Evolutionary conservation across 2,797 vertebrate genomes (phyloP).

Genomic region (Octomys mimax): DNA sequence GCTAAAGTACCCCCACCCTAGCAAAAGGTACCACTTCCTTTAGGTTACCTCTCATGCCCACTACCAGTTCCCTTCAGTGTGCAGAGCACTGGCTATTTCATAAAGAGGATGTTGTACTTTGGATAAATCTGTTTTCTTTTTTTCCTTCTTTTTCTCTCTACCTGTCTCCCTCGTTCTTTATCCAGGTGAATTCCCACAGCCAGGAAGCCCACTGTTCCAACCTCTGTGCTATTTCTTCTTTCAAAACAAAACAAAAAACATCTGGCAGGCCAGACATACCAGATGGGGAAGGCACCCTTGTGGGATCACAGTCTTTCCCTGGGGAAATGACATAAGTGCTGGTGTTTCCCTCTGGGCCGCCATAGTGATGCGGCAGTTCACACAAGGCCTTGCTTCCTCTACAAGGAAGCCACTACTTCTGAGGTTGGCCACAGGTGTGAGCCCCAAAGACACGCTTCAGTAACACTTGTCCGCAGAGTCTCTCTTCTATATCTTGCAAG

Average conservation of each 20-base stretch:
- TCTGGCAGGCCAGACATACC: neutral
- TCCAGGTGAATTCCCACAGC: neutral
- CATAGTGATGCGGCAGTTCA: no score
- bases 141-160: neutral
- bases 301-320: neutral
- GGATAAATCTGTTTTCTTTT: neutral
- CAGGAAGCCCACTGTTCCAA: no score
- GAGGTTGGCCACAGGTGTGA: neutral
- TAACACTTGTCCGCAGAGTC: rapidly evolving
- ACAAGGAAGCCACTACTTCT: neutral
- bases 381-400: neutral
- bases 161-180: neutral
- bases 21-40: neutral
- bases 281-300: neutral
- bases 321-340: neutral
- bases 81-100: neutral
- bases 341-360: neutral
- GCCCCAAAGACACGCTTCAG: neutral
- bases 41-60: neutral
- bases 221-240: neutral
- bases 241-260: no score
- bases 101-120: neutral
- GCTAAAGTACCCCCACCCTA: neutral
- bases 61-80: neutral
- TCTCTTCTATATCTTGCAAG: neutral